These are phyloP conservation scores for Takifugu bimaculatus DNA, from an alignment of 2,113 vertebrate genomes.

Conservation along the genomic window DNA sequence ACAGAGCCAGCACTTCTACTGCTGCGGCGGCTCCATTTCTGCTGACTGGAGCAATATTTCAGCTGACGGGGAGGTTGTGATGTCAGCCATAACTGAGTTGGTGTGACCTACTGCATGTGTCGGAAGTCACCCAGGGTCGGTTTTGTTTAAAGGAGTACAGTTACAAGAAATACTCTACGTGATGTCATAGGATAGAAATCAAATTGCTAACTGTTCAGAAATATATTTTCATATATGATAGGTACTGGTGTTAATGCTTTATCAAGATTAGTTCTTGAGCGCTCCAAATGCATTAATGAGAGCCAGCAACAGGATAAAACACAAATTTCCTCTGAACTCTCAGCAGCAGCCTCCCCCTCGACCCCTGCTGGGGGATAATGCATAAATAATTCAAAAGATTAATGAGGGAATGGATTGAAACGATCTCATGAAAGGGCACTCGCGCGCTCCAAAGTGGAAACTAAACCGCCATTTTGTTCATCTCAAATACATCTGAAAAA, in stretches of 20 bases:
- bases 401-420: slow-evolving; percentile 28
- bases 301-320: neutral
- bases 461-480: slow-evolving; percentile 8
- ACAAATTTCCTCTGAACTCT: slow-evolving; percentile 15
- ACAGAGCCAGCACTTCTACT: slow-evolving; percentile 31
- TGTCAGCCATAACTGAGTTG: slow-evolving; percentile 10
- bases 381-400: slow-evolving; percentile 55
- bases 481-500: slow-evolving; percentile 22
- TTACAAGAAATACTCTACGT: neutral
- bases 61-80: slow-evolving; percentile 49
- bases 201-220: neutral
- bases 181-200: no score
- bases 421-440: slow-evolving; percentile 19
- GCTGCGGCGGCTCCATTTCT: slow-evolving; percentile 11
- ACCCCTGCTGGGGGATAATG: slow-evolving; percentile 25
- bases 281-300: neutral
- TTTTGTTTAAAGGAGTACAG: neutral
- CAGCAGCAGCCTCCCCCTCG: slow-evolving; percentile 20
- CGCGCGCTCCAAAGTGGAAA: neutral
- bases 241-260: neutral
- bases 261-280: neutral
- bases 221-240: neutral
- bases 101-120: neutral
- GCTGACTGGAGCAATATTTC: slow-evolving; percentile 53
- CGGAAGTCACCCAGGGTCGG: neutral